Evolutionary conservation across 2,888 invertebrate species (phyloP).

Genomic region (Agapetus fuscipes): DNA sequence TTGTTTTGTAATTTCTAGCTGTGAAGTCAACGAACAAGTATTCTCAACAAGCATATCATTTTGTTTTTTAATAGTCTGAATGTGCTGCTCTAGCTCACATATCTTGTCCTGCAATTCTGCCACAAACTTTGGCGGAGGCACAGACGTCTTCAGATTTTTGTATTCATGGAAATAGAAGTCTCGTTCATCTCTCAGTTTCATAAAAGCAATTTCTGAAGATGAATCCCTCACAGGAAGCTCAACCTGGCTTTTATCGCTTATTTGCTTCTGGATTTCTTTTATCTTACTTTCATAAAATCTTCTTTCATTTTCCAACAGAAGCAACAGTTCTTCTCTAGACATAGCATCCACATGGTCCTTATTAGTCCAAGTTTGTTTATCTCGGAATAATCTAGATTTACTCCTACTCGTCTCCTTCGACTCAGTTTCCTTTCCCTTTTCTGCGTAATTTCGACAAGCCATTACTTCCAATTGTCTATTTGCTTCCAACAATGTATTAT

Average conservation of each 20-base stretch:
- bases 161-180: constrained; percentile 10
- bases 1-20: constrained; percentile 6
- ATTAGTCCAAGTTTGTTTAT: not conserved
- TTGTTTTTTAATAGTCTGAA: constrained; percentile 40
- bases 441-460: not conserved
- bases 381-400: constrained; percentile 18
- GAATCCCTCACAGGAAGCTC: constrained; percentile 28
- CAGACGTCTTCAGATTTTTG: not conserved
- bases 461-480: constrained; percentile 38
- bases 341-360: not conserved
- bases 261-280: constrained; percentile 17
- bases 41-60: constrained; percentile 30
- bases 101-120: constrained; percentile 37
- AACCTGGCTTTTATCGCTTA: not conserved
- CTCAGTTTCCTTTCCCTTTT: not conserved
- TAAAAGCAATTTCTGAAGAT: no score
- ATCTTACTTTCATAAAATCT: constrained; percentile 34
- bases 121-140: constrained; percentile 23
- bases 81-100: constrained; percentile 42
- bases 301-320: constrained; percentile 36
- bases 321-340: constrained; percentile 34
- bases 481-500: constrained; percentile 40
- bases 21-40: constrained; percentile 22
- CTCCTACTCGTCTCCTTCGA: not conserved
- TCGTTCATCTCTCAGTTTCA: constrained; percentile 31